Evolutionary conservation across 2,888 invertebrate species (phyloP).

Genomic region (Imbricaverruca yamaguchii): DNA sequence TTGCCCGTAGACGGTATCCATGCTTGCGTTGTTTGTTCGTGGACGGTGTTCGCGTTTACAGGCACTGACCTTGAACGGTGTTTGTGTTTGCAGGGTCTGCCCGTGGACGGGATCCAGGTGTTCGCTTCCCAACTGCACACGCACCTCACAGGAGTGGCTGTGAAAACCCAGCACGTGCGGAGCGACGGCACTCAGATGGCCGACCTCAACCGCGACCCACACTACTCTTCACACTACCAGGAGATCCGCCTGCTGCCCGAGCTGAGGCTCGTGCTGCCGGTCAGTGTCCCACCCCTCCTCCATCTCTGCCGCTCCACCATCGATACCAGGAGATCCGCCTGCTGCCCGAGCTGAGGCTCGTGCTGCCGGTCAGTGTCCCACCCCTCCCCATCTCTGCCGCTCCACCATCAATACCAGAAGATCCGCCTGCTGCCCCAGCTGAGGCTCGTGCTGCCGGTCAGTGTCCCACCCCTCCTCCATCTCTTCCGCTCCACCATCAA

Average conservation of each 20-base stretch:
- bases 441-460: constrained; percentile 74
- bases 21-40: too few species aligned
- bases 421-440: constrained; percentile 73
- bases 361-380: constrained; percentile 63
- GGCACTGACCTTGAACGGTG: neutral
- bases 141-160: constrained; percentile 78
- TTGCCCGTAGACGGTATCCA: too few species aligned
- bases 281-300: constrained; percentile 43
- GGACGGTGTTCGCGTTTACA: neutral
- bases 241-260: constrained; percentile 80
- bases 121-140: constrained; percentile 97
- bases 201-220: constrained; percentile 80
- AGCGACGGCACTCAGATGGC: constrained; percentile 67
- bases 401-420: constrained; percentile 77
- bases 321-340: constrained; percentile 96
- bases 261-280: constrained; percentile 73
- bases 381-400: too few species aligned
- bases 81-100: constrained; percentile 55
- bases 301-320: too few species aligned
- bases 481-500: constrained; percentile 50
- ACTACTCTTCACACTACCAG: constrained; percentile 96
- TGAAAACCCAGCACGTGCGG: constrained; percentile 77
- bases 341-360: constrained; percentile 64
- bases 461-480: constrained; percentile 33
- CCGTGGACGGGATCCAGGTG: constrained; percentile 72